Evolutionary conservation across 2,797 vertebrate genomes (phyloP), one percentile per base, ranked within the genome.

Genomic region (Apogon talboti): DNA sequence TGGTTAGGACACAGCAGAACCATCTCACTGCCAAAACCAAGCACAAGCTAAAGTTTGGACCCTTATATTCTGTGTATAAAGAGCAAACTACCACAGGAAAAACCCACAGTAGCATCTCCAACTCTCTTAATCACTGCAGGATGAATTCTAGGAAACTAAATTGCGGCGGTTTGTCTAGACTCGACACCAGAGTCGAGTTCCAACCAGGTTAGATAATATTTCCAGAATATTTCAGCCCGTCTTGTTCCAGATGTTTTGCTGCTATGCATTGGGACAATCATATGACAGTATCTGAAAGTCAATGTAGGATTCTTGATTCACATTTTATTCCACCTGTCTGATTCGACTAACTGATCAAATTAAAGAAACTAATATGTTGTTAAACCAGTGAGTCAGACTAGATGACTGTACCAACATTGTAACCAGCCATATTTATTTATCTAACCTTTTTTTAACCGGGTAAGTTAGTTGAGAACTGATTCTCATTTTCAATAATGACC

Each of bases 1-100:
- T 19, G 75, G 83, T 83, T 56, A 45, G 45, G 71, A 74, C 83
- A 74, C 84, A 85, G 83, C 78, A 87, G 83, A 89, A 66, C 45
- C 43, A 51, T 48, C 8, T 16, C 2, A 2, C 66, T 77, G 61
- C 81, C 83, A 82, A 78, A 79, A 68, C 62, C 71, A 65, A 59
- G 19, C 69, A 46, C 40, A 56, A 64, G 71, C 64, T 81, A 41
- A 53, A 69, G 57, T 72, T 60, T 63, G 45, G 81, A 47, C 66
- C 42, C 57, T 80, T 48, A 49, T 60, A 74, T 71, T 67, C 79
- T 81, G 73, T 65, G 59, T 52, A 24, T 66, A 73, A 74, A 62
- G 47, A 48, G 45, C 21, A 24, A 24, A 24, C 52, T 21, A 14
- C 4, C 21, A 28, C 24, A 21, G 21, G 46, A 48, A 12, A 19